Base-by-base conservation (phyloP, 2,113 vertebrate species). In the Onychostruthus taczanowskii region DNA sequence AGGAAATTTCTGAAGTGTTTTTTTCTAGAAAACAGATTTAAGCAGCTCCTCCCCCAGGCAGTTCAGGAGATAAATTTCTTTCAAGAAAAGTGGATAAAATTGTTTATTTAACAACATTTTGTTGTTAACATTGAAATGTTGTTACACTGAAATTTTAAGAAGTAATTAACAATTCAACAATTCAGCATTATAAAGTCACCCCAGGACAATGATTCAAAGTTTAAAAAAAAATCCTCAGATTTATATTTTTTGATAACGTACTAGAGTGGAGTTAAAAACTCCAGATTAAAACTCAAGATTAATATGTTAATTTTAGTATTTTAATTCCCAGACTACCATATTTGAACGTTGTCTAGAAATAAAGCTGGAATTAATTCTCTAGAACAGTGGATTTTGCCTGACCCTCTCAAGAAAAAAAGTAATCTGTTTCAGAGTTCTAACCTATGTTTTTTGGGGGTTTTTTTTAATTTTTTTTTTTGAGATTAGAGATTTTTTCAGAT, bases 1-100 rank as follows among this genome's bases (percentile, higher is more conserved):
- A 41, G 14, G 14, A 52, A 63, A 78, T 43, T 41, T 63, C 37
- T 28, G 13, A 52, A n/a, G 30, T 52, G 19, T 1, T 27, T 78
- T 41, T 61, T 63, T 41, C 30, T 41, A 41, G 37, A 52, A 21
- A 18, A 10, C 17, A 50, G 13, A 52, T 63, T 22, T n/a, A 63
- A n/a, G 17, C 3, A 4, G 17, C 17, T 17, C 17, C 8, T 62
- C 8, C 35, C 19, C 8, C 35, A 77, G 0, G 4, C 2, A 2
- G 17, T 50, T 63, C 26, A 19, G 46, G 18, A 52, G 16, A 30
- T 50, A 50, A 50, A 50, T 7, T 13, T 77, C 17, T 41, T 52
- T 52, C 0, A 3, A 41, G 37, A 52, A 52, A 52, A 78, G 8
- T 52, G 30, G 35, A 28, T 52, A 39, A 77, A n/a, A 6, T 10